A percentile compares a stretch with the other conserved stretches of the same genome.
phyloP scores from a whole-genome alignment of 1,140 invertebrate species.

The Carcinoscorpius rotundicauda region DNA sequence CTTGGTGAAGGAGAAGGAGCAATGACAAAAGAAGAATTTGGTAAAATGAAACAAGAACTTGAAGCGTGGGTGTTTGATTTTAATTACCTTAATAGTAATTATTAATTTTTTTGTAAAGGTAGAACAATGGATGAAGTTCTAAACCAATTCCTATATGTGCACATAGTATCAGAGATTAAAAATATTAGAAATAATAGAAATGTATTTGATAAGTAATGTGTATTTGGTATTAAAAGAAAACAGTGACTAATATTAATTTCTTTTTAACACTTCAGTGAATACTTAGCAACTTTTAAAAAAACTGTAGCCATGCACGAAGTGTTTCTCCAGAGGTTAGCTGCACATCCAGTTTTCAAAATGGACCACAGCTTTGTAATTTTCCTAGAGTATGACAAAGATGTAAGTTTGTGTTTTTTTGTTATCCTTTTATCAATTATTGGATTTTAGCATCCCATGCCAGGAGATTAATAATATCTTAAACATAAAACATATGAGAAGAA shows the following conservation, averaged over 20 bases:
- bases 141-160: too few species aligned
- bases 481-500: too few species aligned
- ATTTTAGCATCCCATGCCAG: too few species aligned
- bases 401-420: conserved; percentile 24
- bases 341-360: conserved; percentile 83
- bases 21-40: conserved; percentile 97
- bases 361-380: conserved; percentile 95
- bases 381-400: conserved; percentile 82
- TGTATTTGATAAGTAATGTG: too few species aligned
- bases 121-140: too few species aligned
- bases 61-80: conserved; percentile 57
- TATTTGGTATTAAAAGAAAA: neutral
- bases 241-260: neutral
- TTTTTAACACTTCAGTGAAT: conserved; percentile 54
- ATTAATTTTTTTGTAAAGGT: too few species aligned
- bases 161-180: too few species aligned
- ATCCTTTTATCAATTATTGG: too few species aligned
- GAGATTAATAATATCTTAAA: too few species aligned
- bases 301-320: conserved; percentile 99
- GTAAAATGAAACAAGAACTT: conserved; percentile 98
- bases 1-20: conserved; percentile 96
- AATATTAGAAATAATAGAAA: too few species aligned
- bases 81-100: too few species aligned
- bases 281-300: conserved; percentile 98
- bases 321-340: conserved; percentile 85